Evolutionary conservation across 2,888 invertebrate genomes (phyloP).

Genomic region (Papilio elwesi): DNA sequence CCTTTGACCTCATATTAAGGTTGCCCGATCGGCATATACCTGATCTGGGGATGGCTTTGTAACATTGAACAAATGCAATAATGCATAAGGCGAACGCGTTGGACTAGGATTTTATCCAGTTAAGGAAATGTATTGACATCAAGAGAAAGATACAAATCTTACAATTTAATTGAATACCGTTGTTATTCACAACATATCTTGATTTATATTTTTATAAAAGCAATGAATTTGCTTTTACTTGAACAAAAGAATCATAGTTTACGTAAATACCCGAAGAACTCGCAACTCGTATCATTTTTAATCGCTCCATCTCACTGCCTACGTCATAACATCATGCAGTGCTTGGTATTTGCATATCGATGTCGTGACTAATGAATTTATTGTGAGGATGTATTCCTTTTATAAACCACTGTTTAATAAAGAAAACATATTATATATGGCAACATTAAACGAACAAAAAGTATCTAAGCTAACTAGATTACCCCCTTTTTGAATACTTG

Average conservation of each 20-base stretch:
- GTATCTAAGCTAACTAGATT: too few species aligned
- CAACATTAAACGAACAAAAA: too few species aligned
- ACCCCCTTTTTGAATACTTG: too few species aligned
- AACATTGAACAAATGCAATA: too few species aligned
- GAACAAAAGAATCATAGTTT: background rate
- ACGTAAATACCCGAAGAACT: background rate
- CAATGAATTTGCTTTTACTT: too few species aligned
- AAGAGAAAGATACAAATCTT: conserved; percentile 6
- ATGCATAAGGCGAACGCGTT: too few species aligned
- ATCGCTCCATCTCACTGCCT: conserved; percentile 7
- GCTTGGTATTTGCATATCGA: background rate
- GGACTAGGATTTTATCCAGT: background rate
- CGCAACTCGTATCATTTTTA: background rate
- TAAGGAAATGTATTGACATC: background rate
- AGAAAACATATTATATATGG: too few species aligned
- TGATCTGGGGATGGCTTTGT: too few species aligned
- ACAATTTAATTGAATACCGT: conserved; percentile 8
- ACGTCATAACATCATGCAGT: conserved; percentile 2
- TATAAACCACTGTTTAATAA: background rate
- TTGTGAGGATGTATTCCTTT: background rate
- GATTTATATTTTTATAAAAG: background rate
- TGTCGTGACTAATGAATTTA: background rate
- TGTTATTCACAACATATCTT: background rate
- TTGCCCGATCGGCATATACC: too few species aligned
- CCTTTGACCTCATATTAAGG: too few species aligned